Evolutionary conservation across 2,113 vertebrate species (phyloP), one percentile per base, ranked within the genome.

Genomic region (Pterocles burchelli): DNA sequence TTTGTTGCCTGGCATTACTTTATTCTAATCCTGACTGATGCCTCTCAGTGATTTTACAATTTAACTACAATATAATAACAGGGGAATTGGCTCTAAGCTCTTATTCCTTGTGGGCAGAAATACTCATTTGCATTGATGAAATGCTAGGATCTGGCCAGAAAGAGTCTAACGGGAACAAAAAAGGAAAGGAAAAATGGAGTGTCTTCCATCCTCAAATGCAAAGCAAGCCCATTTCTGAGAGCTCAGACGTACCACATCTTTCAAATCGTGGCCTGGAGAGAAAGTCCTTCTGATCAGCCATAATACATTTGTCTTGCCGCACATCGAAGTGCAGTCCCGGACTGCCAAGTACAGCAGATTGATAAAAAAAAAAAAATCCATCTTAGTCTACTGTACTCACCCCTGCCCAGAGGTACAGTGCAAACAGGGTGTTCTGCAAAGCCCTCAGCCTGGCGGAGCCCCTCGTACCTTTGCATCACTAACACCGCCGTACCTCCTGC

Each of bases 41-140:
- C 73, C 74, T 73, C 70, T 86, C 3, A 1, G 66, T 68, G 73
- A 61, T 70, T 82, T 82, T 89, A 61, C 45, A 61, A 79, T 75
- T 92, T 75, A 82, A 78, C 81, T 85, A 68, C 94, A 75, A 93
- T 89, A 85, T 63, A 74, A 8, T 77, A 89, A 55, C 52, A 58
- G 52, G 59, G 76, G 68, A 91, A 87, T 86, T 95, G 76, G 76
- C 51, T 95, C 67, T 66, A 83, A 90, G 78, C 62, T 93, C n/a
- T 73, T 88, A 73, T 49, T 88, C 71, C 86, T 63, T 51, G 43
- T 84, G 89, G 80, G 76, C 1, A 10, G 72, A 84, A 89, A 81
- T 38, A 81, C 43, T 45, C 61, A 86, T 92, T 95, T 92, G 76
- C 76, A 20, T 61, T 89, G 73, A 89, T 75, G 76, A 90, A 86